Evolutionary conservation across 2,888 invertebrate genomes (phyloP).

Genomic region (Cephalotes varians): DNA sequence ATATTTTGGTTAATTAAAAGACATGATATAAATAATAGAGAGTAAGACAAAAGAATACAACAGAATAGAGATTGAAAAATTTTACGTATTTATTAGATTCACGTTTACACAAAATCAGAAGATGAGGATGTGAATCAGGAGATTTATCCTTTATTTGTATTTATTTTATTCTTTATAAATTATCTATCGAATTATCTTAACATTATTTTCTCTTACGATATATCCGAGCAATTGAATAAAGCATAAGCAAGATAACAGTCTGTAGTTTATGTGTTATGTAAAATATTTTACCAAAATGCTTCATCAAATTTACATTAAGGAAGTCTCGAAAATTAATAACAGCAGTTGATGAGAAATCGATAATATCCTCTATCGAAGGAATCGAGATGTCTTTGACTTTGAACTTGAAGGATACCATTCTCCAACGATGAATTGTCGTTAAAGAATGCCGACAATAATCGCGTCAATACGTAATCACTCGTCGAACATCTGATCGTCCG

Average conservation of each 20-base stretch:
- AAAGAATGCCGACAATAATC: slow-evolving; percentile 3
- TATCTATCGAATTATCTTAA: not conserved
- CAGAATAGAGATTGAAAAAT: not conserved
- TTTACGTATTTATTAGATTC: not conserved
- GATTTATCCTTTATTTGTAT: no score
- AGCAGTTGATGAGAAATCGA: not conserved
- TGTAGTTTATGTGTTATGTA: not conserved
- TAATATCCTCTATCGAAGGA: not conserved
- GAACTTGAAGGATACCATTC: not conserved
- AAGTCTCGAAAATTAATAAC: slow-evolving; percentile 4
- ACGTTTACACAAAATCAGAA: not conserved
- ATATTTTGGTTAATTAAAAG: not conserved
- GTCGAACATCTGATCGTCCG: slow-evolving; percentile 14
- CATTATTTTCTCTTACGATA: slow-evolving; percentile 12
- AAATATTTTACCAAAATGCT: not conserved
- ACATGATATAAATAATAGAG: not conserved
- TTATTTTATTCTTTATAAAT: not conserved
- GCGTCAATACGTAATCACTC: slow-evolving; percentile 1
- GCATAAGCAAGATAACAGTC: not conserved
- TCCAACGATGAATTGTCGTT: not conserved
- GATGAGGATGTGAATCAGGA: no score
- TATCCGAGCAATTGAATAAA: not conserved
- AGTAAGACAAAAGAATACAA: not conserved
- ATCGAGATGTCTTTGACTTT: no score
- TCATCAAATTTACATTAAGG: slow-evolving; percentile 8